Evolutionary conservation across 2,113 vertebrate genomes (phyloP).

Genomic region (Apteryx owenii): DNA sequence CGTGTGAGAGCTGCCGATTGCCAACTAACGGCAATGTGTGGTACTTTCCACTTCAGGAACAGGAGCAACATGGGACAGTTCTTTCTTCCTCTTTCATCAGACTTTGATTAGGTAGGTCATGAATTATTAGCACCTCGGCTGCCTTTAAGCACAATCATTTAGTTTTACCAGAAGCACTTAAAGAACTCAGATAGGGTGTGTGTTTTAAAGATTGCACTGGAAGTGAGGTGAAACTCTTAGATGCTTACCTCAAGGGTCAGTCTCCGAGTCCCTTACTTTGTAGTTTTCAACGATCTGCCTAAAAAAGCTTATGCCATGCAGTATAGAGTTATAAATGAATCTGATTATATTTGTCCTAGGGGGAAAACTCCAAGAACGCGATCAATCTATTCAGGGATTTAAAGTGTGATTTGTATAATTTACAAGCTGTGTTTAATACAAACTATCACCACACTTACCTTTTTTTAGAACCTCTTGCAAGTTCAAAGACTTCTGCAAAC

Average conservation of each 20-base stretch:
- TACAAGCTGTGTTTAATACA: slow-evolving; percentile 24
- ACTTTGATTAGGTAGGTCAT: not conserved
- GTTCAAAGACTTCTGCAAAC: slow-evolving; percentile 32
- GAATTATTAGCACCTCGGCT: not conserved
- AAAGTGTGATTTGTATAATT: slow-evolving; percentile 38
- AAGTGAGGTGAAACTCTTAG: not conserved
- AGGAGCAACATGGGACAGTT: not conserved
- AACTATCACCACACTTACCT: not conserved
- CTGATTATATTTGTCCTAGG: not conserved
- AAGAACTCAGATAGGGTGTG: not conserved
- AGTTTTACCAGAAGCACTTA: not conserved
- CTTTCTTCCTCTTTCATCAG: not conserved
- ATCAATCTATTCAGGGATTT: slow-evolving; percentile 6
- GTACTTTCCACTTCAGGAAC: not conserved
- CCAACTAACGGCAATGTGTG: not conserved
- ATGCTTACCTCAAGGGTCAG: not conserved
- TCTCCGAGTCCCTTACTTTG: not conserved
- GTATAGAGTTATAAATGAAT: not conserved
- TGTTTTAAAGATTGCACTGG: not conserved
- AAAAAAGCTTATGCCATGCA: not conserved
- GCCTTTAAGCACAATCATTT: not conserved
- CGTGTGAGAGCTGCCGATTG: not conserved
- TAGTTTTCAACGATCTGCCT: not conserved
- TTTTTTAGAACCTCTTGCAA: not conserved
- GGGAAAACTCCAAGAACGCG: not conserved